Conservation (phyloP, 2,888 invertebrate species). For the Baronia brevicornis region DNA sequence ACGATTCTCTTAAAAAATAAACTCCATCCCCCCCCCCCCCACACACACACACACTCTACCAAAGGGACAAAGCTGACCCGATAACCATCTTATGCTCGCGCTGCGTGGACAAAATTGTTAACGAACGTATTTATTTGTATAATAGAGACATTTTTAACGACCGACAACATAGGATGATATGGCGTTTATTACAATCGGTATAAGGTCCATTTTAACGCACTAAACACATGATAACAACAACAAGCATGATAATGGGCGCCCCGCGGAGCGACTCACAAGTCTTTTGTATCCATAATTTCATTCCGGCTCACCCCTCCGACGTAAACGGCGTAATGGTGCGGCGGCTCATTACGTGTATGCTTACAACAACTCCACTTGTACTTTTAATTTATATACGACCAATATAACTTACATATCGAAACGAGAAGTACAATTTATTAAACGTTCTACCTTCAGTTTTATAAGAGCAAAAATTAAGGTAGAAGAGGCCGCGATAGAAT, state of each 20-base stretch:
- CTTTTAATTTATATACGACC: not conserved
- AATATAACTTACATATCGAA: constrained; percentile 1
- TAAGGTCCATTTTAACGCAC: constrained; percentile 19
- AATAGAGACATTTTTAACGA: constrained; percentile 29
- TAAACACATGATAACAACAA: constrained; percentile 13
- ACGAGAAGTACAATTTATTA: no score
- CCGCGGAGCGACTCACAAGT: constrained; percentile 39
- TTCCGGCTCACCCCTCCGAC: constrained; percentile 34
- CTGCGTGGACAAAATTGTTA: constrained; percentile 31
- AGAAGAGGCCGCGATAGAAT: no score
- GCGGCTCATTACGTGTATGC: constrained; percentile 44
- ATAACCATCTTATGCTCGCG: constrained; percentile 35
- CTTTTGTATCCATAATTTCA: constrained; percentile 51
- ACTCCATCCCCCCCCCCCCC: constrained; percentile 23
- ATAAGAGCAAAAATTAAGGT: no score
- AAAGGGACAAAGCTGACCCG: constrained; percentile 31
- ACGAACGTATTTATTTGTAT: constrained; percentile 34
- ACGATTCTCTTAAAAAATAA: no score
- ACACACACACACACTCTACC: no score
- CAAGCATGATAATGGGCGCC: constrained; percentile 42
- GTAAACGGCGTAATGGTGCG: constrained; percentile 27
- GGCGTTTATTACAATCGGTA: constrained; percentile 11
- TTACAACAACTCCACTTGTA: constrained; percentile 25
- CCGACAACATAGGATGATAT: constrained; percentile 13
- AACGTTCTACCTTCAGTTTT: no score